Evolutionary conservation across 2,797 vertebrate species (phyloP).

Genomic region (Pterois miles): DNA sequence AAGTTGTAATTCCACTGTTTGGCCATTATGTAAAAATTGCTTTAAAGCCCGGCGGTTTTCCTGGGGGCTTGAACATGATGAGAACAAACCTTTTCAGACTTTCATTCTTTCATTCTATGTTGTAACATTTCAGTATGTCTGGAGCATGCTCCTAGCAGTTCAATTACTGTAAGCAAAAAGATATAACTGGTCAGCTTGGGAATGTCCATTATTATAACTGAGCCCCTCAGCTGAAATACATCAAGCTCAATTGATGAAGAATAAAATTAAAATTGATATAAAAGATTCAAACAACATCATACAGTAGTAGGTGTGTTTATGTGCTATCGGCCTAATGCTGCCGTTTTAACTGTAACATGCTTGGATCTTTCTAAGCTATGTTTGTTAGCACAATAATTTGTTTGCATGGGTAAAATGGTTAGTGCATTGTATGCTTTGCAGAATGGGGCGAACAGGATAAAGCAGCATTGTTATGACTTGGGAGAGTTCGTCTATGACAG

Average conservation of each 20-base stretch:
- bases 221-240: neutral
- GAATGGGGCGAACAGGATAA: neutral
- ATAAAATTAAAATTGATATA: neutral
- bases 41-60: too few relatives aligned
- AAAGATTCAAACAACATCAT: neutral
- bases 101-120: neutral
- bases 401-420: neutral
- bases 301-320: neutral
- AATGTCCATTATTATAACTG: neutral
- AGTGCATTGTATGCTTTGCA: neutral
- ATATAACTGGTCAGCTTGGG: neutral
- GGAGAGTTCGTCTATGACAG: neutral
- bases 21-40: too few relatives aligned
- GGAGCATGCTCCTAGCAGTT: neutral
- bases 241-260: neutral
- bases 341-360: neutral
- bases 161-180: neutral
- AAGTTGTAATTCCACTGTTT: too few relatives aligned
- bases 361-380: too few relatives aligned
- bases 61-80: too few relatives aligned
- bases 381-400: too few relatives aligned
- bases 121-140: neutral
- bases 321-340: neutral
- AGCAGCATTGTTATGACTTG: neutral
- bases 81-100: neutral